Evolutionary conservation across 2,113 vertebrate species (phyloP).

Genomic region (Bettongia penicillata): DNA sequence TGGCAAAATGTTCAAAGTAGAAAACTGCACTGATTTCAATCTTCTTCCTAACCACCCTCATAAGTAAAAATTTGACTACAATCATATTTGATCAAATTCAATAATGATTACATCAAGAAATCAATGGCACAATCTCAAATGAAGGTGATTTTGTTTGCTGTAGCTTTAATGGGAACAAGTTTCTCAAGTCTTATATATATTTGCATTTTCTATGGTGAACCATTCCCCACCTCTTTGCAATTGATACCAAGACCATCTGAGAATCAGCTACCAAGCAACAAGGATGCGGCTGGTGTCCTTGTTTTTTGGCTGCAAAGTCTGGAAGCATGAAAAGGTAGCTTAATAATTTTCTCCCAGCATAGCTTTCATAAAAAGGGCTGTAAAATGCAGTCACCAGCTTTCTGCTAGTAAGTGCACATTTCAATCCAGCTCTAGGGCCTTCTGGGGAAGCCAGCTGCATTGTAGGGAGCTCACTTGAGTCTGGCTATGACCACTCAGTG

Average conservation of each 20-base stretch:
- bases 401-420: slow-evolving; percentile 28
- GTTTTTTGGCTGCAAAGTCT: slow-evolving; percentile 51
- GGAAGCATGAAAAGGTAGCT: slow-evolving; percentile 50
- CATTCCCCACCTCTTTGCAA: slow-evolving; percentile 44
- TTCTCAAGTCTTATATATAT: slow-evolving; percentile 57
- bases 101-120: slow-evolving; percentile 75
- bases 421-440: background rate
- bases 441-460: slow-evolving; percentile 30
- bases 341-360: slow-evolving; percentile 53
- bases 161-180: slow-evolving; percentile 62
- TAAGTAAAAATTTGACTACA: slow-evolving; percentile 71
- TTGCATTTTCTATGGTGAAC: slow-evolving; percentile 36
- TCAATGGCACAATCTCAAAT: slow-evolving; percentile 66
- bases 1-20: slow-evolving; percentile 48
- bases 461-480: slow-evolving; percentile 49
- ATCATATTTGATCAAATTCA: slow-evolving; percentile 73
- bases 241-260: slow-evolving; percentile 29
- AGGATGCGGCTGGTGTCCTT: slow-evolving; percentile 27
- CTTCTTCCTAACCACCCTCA: slow-evolving; percentile 69
- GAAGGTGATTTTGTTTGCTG: slow-evolving; percentile 59
- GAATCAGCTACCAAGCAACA: slow-evolving; percentile 49
- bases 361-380: slow-evolving; percentile 55
- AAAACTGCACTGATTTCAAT: slow-evolving; percentile 71
- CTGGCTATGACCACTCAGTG: slow-evolving; percentile 55
- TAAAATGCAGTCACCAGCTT: slow-evolving; percentile 60